A percentile compares a stretch with the other conserved stretches of the same genome.
These are phyloP conservation scores for Ursus arctos DNA, from an alignment of 2,113 vertebrate genomes.

Conservation along the genomic window DNA sequence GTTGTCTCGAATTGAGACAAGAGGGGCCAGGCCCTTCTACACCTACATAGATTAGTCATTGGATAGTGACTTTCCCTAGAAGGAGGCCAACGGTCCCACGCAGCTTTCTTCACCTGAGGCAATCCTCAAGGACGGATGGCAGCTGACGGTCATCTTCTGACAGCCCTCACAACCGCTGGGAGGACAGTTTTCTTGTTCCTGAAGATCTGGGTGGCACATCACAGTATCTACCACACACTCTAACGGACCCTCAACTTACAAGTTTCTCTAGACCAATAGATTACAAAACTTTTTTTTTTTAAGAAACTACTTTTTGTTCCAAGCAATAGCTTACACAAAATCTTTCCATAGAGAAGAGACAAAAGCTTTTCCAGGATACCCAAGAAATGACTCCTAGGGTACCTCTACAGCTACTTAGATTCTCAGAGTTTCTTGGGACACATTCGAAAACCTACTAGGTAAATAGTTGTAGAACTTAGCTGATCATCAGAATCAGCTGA, in stretches of 20 bases:
- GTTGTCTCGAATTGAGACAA: background rate
- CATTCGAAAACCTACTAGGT: background rate
- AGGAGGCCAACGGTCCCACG: background rate
- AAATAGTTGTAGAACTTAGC: background rate
- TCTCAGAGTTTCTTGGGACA: background rate
- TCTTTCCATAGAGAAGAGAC: background rate
- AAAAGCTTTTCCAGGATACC: background rate
- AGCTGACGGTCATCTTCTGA: background rate
- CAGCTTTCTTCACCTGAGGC: background rate
- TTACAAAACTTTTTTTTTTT: background rate
- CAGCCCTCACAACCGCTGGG: background rate
- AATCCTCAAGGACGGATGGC: background rate
- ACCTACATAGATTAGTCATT: background rate
- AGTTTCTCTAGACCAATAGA: background rate
- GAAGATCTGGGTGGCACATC: background rate
- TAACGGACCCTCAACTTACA: background rate
- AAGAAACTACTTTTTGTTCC: background rate
- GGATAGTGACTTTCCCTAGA: background rate
- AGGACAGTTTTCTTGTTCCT: background rate
- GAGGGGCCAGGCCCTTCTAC: background rate
- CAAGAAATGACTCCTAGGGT: background rate
- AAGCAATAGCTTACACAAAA: background rate
- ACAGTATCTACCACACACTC: background rate
- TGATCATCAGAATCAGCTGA: background rate
- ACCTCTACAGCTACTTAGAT: background rate